Percentiles rank a stretch among this genome's conserved stretches.
These are phyloP conservation scores for Phenganax marumi DNA, from an alignment of 92 coral and sea anemone genomes.

Conservation along the genomic window DNA sequence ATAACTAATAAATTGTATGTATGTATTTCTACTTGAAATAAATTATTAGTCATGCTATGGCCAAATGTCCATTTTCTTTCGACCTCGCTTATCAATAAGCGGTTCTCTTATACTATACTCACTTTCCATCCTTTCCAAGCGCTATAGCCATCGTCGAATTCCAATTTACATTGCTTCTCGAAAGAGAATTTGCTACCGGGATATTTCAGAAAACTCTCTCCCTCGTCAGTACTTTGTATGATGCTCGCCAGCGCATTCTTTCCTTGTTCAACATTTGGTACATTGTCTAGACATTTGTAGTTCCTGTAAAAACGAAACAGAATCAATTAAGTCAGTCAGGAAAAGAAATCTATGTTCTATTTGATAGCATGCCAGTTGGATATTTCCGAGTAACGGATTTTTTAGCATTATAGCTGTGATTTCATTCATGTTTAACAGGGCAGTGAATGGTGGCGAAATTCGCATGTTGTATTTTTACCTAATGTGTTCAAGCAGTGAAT, in stretches of 20 bases:
- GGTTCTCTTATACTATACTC: not conserved
- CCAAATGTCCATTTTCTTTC: not conserved
- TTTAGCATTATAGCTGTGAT: not conserved
- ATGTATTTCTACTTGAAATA: too few relatives aligned
- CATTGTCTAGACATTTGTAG: not conserved
- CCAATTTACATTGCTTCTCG: slow-evolving; percentile 67
- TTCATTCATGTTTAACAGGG: not conserved
- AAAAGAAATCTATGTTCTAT: not conserved
- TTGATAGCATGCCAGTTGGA: too few relatives aligned
- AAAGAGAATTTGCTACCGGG: slow-evolving; percentile 71
- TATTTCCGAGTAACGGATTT: not conserved
- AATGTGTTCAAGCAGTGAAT: slow-evolving; percentile 59
- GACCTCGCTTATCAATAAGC: not conserved
- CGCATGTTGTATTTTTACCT: slow-evolving; percentile 37
- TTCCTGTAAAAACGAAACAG: not conserved
- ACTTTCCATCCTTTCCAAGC: slow-evolving; percentile 47
- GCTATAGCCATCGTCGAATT: slow-evolving; percentile 55
- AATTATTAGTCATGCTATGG: not conserved
- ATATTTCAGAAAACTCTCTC: slow-evolving; percentile 55
- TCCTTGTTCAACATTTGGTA: not conserved
- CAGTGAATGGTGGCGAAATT: not conserved
- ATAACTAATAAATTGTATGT: too few relatives aligned
- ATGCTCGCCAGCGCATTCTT: not conserved
- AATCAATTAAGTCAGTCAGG: not conserved
- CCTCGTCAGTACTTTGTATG: too few relatives aligned